phyloP scores from a whole-genome alignment of 2,888 invertebrate genomes.

The Epirrita christyi region DNA sequence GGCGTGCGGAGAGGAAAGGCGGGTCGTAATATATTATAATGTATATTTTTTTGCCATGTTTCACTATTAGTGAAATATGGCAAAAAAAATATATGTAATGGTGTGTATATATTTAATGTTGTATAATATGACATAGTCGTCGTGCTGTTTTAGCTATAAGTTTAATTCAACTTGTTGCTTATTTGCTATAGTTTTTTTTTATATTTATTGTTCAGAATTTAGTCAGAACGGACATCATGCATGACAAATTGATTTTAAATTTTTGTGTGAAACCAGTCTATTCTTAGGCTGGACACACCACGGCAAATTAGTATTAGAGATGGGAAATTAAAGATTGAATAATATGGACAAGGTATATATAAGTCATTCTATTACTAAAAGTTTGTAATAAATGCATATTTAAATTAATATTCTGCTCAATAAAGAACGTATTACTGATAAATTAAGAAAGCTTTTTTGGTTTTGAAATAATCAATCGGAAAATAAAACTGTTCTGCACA shows the following conservation, averaged over 20 bases:
- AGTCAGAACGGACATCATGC: not conserved
- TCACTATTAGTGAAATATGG: no score
- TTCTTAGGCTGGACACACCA: no score
- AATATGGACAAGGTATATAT: no score
- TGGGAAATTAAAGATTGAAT: not conserved
- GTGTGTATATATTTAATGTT: no score
- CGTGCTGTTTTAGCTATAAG: not conserved
- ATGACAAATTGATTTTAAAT: not conserved
- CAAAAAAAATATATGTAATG: no score
- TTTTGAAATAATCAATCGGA: not conserved
- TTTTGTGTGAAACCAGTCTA: not conserved
- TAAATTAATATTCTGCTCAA: constrained; percentile 9
- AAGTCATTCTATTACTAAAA: no score
- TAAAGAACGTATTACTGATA: not conserved
- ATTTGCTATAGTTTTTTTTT: not conserved
- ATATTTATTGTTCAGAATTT: constrained; percentile 1
- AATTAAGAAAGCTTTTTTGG: not conserved
- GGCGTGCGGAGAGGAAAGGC: no score
- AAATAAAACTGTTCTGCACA: not conserved
- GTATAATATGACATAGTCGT: no score
- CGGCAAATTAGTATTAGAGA: no score
- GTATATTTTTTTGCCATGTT: no score
- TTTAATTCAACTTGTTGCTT: constrained; percentile 1
- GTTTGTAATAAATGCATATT: not conserved
- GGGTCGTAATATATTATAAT: no score